Conservation (phyloP, 2,797 vertebrate genomes). For the Bradypodion ventrale region DNA sequence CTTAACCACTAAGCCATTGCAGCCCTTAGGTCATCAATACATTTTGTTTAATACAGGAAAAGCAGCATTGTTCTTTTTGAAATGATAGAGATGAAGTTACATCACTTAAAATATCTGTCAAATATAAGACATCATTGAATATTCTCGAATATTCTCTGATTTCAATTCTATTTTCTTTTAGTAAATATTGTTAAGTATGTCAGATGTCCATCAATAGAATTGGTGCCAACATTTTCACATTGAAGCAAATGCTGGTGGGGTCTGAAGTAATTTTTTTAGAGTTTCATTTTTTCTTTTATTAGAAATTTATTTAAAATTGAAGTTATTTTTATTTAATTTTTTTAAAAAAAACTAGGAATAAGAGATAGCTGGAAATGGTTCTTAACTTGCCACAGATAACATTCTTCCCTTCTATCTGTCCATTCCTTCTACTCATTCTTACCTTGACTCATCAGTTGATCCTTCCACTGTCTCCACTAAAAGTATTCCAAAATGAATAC, state of each 20-base stretch:
- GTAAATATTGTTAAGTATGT: neutral
- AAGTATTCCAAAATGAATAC: too few relatives aligned
- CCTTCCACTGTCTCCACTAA: too few relatives aligned
- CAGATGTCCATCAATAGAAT: neutral
- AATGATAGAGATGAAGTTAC: neutral
- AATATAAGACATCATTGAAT: neutral
- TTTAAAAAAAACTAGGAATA: neutral
- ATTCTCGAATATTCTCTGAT: neutral
- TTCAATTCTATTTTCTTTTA: neutral
- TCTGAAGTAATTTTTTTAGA: too few relatives aligned
- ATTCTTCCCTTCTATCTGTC: neutral
- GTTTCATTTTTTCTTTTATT: too few relatives aligned
- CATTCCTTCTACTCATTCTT: neutral
- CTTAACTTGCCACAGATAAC: too few relatives aligned
- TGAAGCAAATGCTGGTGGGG: neutral
- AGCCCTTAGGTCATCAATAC: neutral
- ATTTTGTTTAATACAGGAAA: constrained; percentile 4
- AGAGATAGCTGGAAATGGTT: too few relatives aligned
- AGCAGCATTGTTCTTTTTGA: constrained; percentile 1
- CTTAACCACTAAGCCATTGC: too few relatives aligned
- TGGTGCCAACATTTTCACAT: neutral
- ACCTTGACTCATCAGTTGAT: too few relatives aligned
- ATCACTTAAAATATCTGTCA: neutral
- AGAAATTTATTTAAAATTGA: too few relatives aligned
- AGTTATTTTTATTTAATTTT: neutral